Evolutionary conservation across 37 sponge, comb jelly and placozoan species (phyloP).

Genomic region (Petrosia ficiformis): DNA sequence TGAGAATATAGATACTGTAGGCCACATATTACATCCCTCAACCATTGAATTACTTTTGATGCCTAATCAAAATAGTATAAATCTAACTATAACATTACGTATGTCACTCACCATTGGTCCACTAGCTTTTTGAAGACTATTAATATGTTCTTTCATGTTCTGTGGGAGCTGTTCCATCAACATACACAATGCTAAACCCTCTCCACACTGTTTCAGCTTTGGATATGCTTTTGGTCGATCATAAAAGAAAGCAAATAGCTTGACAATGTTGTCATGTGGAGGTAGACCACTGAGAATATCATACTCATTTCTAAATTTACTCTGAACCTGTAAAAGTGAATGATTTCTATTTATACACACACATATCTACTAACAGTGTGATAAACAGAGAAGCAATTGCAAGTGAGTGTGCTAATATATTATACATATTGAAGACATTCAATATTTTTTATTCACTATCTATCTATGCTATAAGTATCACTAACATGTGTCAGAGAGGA

Average conservation of each 20-base stretch:
- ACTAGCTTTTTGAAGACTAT: slow-evolving; percentile 9
- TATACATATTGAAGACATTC: no score
- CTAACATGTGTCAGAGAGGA: slow-evolving; percentile 61
- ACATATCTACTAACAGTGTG: slow-evolving; percentile 40
- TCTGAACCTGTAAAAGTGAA: slow-evolving; percentile 37
- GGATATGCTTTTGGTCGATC: slow-evolving; percentile 50
- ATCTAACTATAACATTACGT: no score
- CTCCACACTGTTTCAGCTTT: slow-evolving; percentile 14
- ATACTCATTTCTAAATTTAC: slow-evolving; percentile 75
- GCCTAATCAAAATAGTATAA: slow-evolving; percentile 33
- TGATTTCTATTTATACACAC: no score
- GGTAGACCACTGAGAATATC: slow-evolving; percentile 73
- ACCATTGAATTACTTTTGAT: slow-evolving; percentile 58
- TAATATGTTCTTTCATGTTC: slow-evolving; percentile 49
- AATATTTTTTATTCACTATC: no score
- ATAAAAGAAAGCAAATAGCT: slow-evolving; percentile 87
- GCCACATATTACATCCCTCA: slow-evolving; percentile 50
- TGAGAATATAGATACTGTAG: slow-evolving; percentile 59
- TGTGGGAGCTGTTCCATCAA: slow-evolving; percentile 67
- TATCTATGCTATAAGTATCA: no score
- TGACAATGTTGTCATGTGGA: slow-evolving; percentile 80
- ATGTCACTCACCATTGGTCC: slow-evolving; percentile 60
- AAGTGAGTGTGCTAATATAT: no score
- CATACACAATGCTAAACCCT: slow-evolving; percentile 69
- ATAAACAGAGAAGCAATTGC: no score